phyloP scores from a whole-genome alignment of 2,888 invertebrate genomes.

The Agrochola circellaris region DNA sequence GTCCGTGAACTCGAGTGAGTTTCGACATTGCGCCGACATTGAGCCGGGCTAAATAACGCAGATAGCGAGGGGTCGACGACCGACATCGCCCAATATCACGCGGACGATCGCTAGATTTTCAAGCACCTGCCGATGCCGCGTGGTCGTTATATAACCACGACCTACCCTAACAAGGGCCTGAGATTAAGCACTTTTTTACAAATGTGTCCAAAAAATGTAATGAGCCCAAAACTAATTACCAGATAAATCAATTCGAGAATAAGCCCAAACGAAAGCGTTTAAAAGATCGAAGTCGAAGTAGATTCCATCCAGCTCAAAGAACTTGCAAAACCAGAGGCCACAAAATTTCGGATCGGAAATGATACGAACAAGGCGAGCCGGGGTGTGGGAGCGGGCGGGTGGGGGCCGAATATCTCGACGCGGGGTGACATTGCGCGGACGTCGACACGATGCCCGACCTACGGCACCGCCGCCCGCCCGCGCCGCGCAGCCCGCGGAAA shows the following conservation, averaged over 20 bases:
- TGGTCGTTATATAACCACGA: conserved; percentile 78
- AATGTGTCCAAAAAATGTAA: not conserved
- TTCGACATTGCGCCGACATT: conserved; percentile 90
- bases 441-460: conserved; percentile 88
- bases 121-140: conserved; percentile 83
- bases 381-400: conserved; percentile 64
- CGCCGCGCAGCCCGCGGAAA: conserved; percentile 77
- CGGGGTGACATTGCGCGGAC: conserved; percentile 89
- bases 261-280: not conserved
- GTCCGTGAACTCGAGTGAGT: conserved; percentile 87
- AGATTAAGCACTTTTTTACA: conserved; percentile 37
- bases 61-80: conserved; percentile 89
- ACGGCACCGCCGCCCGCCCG: conserved; percentile 77
- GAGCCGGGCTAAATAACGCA: conserved; percentile 89
- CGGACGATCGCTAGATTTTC: conserved; percentile 82
- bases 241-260: not conserved
- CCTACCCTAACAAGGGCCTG: conserved; percentile 78
- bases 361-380: conserved; percentile 70
- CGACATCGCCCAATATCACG: conserved; percentile 89
- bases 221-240: not conserved
- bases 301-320: conserved; percentile 28
- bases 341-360: conserved; percentile 82
- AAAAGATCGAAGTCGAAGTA: conserved; percentile 17
- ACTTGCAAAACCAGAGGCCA: conserved; percentile 69
- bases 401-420: conserved; percentile 80